Conservation (phyloP, 2,888 invertebrate species). For the Zonitis immaculata region DNA sequence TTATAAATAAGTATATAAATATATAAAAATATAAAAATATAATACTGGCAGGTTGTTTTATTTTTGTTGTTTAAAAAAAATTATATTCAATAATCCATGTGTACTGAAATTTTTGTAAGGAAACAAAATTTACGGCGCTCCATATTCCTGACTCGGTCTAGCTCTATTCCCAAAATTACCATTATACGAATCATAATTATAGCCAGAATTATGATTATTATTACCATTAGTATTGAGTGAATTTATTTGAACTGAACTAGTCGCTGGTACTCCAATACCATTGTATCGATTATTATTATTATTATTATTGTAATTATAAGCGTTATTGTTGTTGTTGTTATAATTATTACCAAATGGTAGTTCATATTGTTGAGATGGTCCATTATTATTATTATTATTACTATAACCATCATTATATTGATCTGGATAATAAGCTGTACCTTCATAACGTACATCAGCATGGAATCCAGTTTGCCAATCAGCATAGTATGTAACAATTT, state of each 20-base stretch:
- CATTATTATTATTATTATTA: slow-evolving; percentile 27
- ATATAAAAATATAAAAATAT: neutral
- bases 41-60: too few species aligned
- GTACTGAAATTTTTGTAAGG: neutral
- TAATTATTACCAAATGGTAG: slow-evolving; percentile 9
- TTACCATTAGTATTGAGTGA: slow-evolving; percentile 18
- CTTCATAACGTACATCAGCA: slow-evolving; percentile 70
- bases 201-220: slow-evolving; percentile 18
- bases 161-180: slow-evolving; percentile 11
- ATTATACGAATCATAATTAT: slow-evolving; percentile 9
- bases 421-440: slow-evolving; percentile 63
- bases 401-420: slow-evolving; percentile 43
- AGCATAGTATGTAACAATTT: slow-evolving; percentile 71
- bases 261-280: slow-evolving; percentile 19
- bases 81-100: neutral
- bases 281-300: slow-evolving; percentile 7
- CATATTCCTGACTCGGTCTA: slow-evolving; percentile 20
- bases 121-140: slow-evolving; percentile 9
- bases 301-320: slow-evolving; percentile 6
- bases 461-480: slow-evolving; percentile 77
- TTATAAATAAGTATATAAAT: neutral
- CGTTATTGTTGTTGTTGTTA: slow-evolving; percentile 27
- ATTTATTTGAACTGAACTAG: slow-evolving; percentile 34
- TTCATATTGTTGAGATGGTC: slow-evolving; percentile 17
- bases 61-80: neutral